Evolutionary conservation across 2,888 invertebrate genomes (phyloP), one percentile per base, ranked within the genome.

Genomic region (Xestia ashworthii): DNA sequence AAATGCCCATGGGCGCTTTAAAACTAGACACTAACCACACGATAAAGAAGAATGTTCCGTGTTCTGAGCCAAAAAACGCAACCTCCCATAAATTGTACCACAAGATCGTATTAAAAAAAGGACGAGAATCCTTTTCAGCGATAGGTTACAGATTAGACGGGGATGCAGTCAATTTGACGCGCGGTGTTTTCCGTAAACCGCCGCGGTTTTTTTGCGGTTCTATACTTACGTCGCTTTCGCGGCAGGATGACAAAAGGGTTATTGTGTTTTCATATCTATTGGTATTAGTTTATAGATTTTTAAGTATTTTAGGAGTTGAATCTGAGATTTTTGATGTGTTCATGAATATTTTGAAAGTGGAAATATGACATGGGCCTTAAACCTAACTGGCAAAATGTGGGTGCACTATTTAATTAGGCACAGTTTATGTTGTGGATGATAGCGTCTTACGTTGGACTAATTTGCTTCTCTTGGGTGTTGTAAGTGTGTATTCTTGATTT

Each of bases 141-240:
- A 96, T 96, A 96, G 95, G 94, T 96, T 95, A 95, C 96, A 95
- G 96, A 96, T 96, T 96, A 96, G 94, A 93, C 91, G 91, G 92
- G 90, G 92, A 91, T 91, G 94, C 93, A 92, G 94, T 93, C 94
- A 93, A 95, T 95, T 94, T 94, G 94, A 94, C 93, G 94, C 91
- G 93, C 89, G 93, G 91, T 91, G 91, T 95, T 94, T 95, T 95
- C 95, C 94, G 95, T 94, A 95, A 94, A 93, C 93, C 93, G 87
- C 90, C 77, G 83, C 78, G 82, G 83, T 81, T 88, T 89, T 89
- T 88, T 87, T 90, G 90, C 81, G 88, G 87, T 90, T 93, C 71
- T 92, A 80, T 88, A 91, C 90, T 93, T 93, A 92, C 88, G 81
- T 65, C 86, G 77, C 82, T 88, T 91, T 90, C 88, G 80, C 77